A percentile compares a stretch with the other conserved stretches of the same genome.
Conservation (phyloP, 92 coral and sea anemone species). For the Epizoanthus stellaris region DNA sequence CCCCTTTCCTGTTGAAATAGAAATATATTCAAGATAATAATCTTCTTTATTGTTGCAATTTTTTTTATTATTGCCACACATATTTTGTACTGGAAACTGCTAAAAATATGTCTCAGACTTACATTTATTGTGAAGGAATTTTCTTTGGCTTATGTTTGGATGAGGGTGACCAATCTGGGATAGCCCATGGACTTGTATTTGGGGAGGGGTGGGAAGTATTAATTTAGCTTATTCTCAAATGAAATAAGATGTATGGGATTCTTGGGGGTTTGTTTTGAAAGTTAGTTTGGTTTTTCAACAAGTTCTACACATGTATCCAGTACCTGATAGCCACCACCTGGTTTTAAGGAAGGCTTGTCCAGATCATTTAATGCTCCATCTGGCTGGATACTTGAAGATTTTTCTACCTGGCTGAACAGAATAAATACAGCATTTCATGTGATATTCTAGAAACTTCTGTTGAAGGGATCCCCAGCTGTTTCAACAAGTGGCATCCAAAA, state of each 20-base stretch:
- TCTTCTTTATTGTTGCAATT: not conserved
- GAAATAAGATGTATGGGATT: no score
- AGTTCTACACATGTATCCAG: not conserved
- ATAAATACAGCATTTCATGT: not conserved
- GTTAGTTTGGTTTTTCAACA: not conserved
- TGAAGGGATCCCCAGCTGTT: no score
- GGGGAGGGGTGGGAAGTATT: no score
- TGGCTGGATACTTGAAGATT: not conserved
- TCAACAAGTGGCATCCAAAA: no score
- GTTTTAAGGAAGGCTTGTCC: not conserved
- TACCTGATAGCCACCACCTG: constrained; percentile 14
- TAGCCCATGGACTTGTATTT: no score
- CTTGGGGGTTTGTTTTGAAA: not conserved
- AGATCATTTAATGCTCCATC: constrained; percentile 20
- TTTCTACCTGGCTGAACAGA: constrained; percentile 6
- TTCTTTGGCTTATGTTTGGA: no score
- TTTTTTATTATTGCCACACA: not conserved
- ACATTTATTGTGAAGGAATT: no score
- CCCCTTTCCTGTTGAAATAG: constrained; percentile 20
- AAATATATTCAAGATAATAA: not conserved
- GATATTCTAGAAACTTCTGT: not conserved
- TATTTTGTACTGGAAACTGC: no score
- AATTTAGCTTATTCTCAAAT: no score
- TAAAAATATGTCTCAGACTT: no score
- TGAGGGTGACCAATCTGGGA: no score